Percentiles rank a stretch among this genome's conserved stretches.
Evolutionary conservation across 2,888 invertebrate genomes (phyloP).

Genomic region (Uropetala carovei): DNA sequence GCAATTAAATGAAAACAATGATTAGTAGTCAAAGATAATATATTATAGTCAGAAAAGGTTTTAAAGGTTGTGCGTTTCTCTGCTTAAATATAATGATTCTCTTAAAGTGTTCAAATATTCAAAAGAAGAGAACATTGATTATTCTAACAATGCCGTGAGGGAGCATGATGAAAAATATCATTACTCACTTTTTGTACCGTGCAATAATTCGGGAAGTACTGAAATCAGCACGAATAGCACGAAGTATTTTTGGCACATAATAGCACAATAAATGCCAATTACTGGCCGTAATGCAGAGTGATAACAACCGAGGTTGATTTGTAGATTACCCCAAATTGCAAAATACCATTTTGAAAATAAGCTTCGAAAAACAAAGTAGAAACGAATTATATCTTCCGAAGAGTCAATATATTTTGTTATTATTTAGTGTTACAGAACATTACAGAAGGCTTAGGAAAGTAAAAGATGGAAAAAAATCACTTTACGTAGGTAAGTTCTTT

Average conservation of each 20-base stretch:
- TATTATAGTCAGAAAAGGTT: no score
- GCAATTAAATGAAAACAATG: no score
- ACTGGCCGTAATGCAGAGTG: neutral
- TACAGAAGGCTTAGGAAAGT: neutral
- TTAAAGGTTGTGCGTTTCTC: no score
- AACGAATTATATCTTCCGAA: neutral
- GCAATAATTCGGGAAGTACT: neutral
- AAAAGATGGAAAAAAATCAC: slow-evolving; percentile 13
- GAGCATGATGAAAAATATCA: neutral
- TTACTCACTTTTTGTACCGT: neutral
- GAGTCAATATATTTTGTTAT: slow-evolving; percentile 44
- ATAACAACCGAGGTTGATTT: neutral
- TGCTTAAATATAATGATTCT: no score
- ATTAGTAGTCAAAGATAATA: no score
- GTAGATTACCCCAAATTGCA: no score
- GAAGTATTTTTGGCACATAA: neutral
- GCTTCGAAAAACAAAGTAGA: slow-evolving; percentile 32
- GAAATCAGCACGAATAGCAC: neutral
- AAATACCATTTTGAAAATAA: slow-evolving; percentile 25
- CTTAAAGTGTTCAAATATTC: neutral
- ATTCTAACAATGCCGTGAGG: neutral
- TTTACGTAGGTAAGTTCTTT: neutral
- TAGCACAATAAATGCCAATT: neutral
- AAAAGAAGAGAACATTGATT: neutral
- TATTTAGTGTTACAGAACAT: neutral